Evolutionary conservation across 1,140 invertebrate species (phyloP), one percentile per base, ranked within the genome.

Genomic region (Aradophagus sp.): DNA sequence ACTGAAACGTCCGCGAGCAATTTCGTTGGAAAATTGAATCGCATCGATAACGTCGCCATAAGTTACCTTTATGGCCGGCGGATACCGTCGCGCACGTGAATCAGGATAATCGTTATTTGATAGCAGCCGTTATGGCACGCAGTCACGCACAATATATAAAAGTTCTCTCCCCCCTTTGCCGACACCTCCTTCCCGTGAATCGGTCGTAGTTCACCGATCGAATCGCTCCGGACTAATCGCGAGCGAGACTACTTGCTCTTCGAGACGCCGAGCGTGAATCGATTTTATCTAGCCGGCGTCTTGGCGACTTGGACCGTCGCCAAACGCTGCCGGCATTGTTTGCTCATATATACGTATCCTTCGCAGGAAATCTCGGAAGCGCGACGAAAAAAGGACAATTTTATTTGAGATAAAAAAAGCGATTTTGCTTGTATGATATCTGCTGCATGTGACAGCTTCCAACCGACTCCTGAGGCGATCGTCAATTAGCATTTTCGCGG

Each of bases 81-180:
- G 47, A 7, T 44, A 55, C 34, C 62, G 45, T 34, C 16, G 31
- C 31, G 34, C 56, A 45, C 66, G 44, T 62, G 66, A 62, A 50
- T 62, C 66, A 56, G 58, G 48, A 62, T 69, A 69, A 69, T 69
- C 66, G 66, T 47, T 68, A 68, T 73, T 59, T 59, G 59, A 58
- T 59, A 47, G 53, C 42, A n/a, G 11, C 61, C 29, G 17, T 65
- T 75, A 73, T 42, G 36, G 39, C 29, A 35, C 26, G 36, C 50
- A 48, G 71, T 72, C 74, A 74, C 68, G 74, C 73, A 66, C 47
- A 44, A 52, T 59, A 50, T 23, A 45, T 34, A 19, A 15, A 23
- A 29, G 20, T 31, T 75, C 68, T 70, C 13, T 38, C 26, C 35
- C 34, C 66, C 56, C 38, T 36, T 39, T 38, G 26, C 53, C 35